These are phyloP conservation scores for Argyrosomus regius DNA, from an alignment of 2,797 vertebrate genomes.

Conservation along the genomic window DNA sequence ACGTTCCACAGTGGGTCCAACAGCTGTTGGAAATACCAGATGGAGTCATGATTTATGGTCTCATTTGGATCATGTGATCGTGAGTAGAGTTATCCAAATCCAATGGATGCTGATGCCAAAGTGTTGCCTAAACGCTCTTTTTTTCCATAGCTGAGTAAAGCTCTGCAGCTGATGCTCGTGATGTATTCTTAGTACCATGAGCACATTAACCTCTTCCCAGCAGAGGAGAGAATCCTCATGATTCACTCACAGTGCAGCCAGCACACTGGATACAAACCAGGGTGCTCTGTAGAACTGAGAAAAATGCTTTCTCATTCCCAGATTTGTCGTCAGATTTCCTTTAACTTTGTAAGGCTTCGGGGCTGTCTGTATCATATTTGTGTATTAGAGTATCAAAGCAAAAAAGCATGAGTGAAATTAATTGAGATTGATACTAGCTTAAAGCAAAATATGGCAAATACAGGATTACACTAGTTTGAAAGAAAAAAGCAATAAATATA, in stretches of 20 bases:
- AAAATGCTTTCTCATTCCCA: neutral
- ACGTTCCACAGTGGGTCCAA: constrained; percentile 64
- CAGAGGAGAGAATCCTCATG: constrained; percentile 30
- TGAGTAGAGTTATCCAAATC: constrained; percentile 51
- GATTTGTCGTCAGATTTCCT: constrained; percentile 29
- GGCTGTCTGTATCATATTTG: neutral
- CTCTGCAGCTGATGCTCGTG: constrained; percentile 34
- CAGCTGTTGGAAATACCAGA: constrained; percentile 79
- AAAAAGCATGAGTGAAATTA: neutral
- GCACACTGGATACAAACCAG: constrained; percentile 16
- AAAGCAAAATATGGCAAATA: neutral
- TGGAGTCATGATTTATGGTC: constrained; percentile 59
- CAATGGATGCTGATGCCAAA: constrained; percentile 31
- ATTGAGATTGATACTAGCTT: neutral
- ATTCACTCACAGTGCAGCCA: constrained; percentile 22
- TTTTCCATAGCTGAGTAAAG: constrained; percentile 45
- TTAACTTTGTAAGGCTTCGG: constrained; percentile 13
- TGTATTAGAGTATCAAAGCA: constrained; percentile 2
- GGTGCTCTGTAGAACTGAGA: neutral
- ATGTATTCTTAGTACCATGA: constrained; percentile 43
- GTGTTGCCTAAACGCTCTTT: constrained; percentile 19
- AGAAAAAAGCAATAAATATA: neutral
- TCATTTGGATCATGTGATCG: constrained; percentile 45
- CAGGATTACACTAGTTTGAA: constrained; percentile 8
- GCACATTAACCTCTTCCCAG: constrained; percentile 30